Base-by-base conservation (phyloP, 2,888 invertebrate species). In the Zeuzera pyrina region DNA sequence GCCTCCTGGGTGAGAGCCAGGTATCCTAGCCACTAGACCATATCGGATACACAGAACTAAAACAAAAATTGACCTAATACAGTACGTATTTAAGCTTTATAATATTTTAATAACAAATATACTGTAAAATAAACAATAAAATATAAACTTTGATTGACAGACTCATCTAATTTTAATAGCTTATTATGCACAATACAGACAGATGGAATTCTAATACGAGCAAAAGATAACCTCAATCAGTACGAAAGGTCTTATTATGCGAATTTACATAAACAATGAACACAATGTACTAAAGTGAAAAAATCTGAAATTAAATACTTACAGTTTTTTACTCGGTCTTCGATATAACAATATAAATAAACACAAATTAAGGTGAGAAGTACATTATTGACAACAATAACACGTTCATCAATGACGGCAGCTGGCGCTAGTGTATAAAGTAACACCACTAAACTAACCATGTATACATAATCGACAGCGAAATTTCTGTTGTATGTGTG, bases 1-100 rank as follows among this genome's bases (percentile, higher is more conserved):
- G 84, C 85, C 85, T 85, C 77, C 83, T 83, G 83, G 84, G 66
- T 71, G 68, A 70, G 51, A 69, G 66, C 68, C 69, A 68, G 66
- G 62, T 70, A 73, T 76, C 74, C 76, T 76, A 76, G 65, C 77
- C 76, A 77, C 73, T 77, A 78, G 76, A 77, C 74, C 71, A 76
- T 78, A 78, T 66, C 68, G 72, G 71, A 73, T 49, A n/a, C 2
- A 33, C 6, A 0, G 1, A 12, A 12, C 0, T 2, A 6, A 5
- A 0, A 8, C 2, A 2, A 25, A 25, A n/a, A n/a, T n/a, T n/a
- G n/a, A n/a, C n/a, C n/a, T n/a, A n/a, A n/a, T n/a, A n/a, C n/a
- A n/a, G n/a, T n/a, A n/a, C n/a, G n/a, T n/a, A n/a, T n/a, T n/a
- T n/a, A n/a, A n/a, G n/a, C 22, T 22, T 22, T 5, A 1, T 22